Conservation (phyloP, 1,140 invertebrate species). For the Lucilia cuprina region DNA sequence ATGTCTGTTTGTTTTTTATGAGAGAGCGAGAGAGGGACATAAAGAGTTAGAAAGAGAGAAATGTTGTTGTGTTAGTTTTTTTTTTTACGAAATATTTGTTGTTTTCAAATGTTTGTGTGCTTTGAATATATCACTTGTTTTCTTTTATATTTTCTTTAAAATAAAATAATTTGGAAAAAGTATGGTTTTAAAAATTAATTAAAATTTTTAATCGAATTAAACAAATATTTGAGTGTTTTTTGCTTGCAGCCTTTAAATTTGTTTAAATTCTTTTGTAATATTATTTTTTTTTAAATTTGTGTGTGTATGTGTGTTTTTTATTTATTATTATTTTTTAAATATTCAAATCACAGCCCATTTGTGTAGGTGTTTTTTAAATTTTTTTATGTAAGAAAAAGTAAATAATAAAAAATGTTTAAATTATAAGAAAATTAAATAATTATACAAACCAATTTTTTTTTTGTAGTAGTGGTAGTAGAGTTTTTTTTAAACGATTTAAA, state of each 20-base stretch:
- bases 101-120: neutral
- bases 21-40: neutral
- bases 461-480: neutral
- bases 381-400: neutral
- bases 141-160: neutral
- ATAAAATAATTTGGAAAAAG: neutral
- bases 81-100: neutral
- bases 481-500: neutral
- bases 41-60: neutral
- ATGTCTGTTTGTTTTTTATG: neutral
- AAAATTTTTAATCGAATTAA: no score
- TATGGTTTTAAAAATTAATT: no score
- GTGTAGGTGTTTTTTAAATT: slow-evolving; percentile 42
- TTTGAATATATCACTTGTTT: slow-evolving; percentile 11
- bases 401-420: neutral
- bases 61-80: neutral
- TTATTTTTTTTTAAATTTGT: neutral
- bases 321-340: slow-evolving; percentile 16
- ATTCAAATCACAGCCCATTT: slow-evolving; percentile 57
- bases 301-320: neutral
- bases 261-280: neutral
- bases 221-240: no score
- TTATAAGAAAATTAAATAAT: slow-evolving; percentile 11
- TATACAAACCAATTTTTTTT: slow-evolving; percentile 30
- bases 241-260: neutral